These are phyloP conservation scores for Parnassius apollo DNA, from an alignment of 2,888 invertebrate species.

Conservation along the genomic window DNA sequence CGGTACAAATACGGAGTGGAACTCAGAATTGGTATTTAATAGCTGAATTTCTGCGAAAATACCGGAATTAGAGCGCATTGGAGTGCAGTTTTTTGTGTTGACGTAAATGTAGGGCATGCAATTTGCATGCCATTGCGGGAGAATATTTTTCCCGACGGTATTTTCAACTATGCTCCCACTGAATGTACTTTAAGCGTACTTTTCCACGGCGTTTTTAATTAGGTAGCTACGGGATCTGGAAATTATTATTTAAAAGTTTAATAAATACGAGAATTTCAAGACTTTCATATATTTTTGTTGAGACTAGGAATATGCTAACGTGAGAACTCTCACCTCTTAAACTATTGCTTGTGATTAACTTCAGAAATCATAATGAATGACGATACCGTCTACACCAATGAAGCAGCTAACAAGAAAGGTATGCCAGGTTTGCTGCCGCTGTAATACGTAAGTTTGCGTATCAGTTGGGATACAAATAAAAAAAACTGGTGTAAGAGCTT, in stretches of 20 bases:
- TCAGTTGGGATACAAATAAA: too few species aligned
- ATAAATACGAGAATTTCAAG: constrained; percentile 17
- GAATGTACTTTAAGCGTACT: constrained; percentile 27
- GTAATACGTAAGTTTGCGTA: too few species aligned
- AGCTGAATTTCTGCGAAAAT: constrained; percentile 30
- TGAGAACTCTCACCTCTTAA: too few species aligned
- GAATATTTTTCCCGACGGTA: constrained; percentile 24
- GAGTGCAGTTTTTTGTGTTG: constrained; percentile 30
- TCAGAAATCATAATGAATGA: too few species aligned
- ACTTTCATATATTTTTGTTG: constrained; percentile 11
- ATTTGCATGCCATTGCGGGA: constrained; percentile 25
- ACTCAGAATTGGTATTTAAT: constrained; percentile 30
- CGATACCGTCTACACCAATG: too few species aligned
- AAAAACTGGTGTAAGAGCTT: too few species aligned
- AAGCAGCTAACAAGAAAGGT: too few species aligned
- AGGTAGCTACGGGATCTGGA: constrained; percentile 25
- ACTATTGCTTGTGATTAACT: not conserved
- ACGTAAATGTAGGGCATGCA: constrained; percentile 33
- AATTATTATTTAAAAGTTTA: constrained; percentile 26
- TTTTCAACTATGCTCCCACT: constrained; percentile 20
- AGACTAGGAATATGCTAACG: not conserved
- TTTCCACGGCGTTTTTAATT: constrained; percentile 28
- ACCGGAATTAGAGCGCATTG: constrained; percentile 31
- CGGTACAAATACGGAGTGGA: constrained; percentile 33
- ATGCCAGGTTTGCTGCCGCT: too few species aligned